These are phyloP conservation scores for Luffia ferchaultella DNA, from an alignment of 2,888 invertebrate genomes.

Conservation along the genomic window DNA sequence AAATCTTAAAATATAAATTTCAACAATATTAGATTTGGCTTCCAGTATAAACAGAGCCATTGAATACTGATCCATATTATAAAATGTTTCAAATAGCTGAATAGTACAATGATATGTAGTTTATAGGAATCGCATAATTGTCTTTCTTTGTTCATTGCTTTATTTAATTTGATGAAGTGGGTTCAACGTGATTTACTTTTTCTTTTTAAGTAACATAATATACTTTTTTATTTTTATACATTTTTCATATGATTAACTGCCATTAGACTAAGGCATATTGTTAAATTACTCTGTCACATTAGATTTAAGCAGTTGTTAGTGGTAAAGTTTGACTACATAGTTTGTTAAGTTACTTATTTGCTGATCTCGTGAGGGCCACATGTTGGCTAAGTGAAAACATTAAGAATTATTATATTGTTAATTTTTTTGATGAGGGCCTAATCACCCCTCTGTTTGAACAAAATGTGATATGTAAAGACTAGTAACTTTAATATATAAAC, in stretches of 20 bases:
- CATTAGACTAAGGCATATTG: not conserved
- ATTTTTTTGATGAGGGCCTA: conserved; percentile 58
- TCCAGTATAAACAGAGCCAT: too few species aligned
- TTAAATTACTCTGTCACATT: not conserved
- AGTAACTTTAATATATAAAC: conserved; percentile 47
- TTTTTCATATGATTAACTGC: not conserved
- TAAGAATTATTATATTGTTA: conserved; percentile 62
- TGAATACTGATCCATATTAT: too few species aligned
- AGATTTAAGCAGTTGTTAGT: not conserved
- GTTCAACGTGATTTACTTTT: not conserved
- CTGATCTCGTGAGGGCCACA: conserved; percentile 61
- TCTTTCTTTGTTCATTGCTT: conserved; percentile 38
- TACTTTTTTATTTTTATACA: not conserved
- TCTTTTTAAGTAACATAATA: not conserved
- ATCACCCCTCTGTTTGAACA: conserved; percentile 56
- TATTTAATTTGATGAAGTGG: not conserved
- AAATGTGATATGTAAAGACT: conserved; percentile 64
- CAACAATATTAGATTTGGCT: too few species aligned
- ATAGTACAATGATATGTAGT: conserved; percentile 24
- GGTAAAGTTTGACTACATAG: not conserved
- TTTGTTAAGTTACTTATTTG: conserved; percentile 20
- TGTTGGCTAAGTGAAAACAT: conserved; percentile 58
- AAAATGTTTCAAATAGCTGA: conserved; percentile 7
- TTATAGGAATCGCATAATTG: conserved; percentile 33
- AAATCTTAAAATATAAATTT: too few species aligned